Evolutionary conservation across 2,888 invertebrate genomes (phyloP), one percentile per base, ranked within the genome.

Genomic region (Adelphocoris suturalis): DNA sequence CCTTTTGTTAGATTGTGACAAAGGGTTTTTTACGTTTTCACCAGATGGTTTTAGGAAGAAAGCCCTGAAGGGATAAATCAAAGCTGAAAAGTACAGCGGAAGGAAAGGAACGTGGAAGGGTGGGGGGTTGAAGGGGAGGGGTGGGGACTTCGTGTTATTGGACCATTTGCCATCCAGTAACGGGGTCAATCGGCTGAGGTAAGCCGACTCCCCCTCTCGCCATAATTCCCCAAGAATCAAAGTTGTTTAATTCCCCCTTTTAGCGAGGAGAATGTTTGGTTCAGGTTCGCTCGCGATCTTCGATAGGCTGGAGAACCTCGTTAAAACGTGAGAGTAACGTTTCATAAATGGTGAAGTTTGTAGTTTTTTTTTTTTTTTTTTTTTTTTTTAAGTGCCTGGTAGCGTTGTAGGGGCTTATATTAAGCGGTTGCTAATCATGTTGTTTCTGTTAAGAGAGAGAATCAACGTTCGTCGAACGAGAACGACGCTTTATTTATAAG

Each of bases 21-120:
- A 61, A 61, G 78, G 46, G 27, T 78, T 78, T 78, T 78, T 78
- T 78, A 28, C 78, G 78, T 46, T 78, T 78, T 78, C 28, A 28
- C 46, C 78, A 78, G 78, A 78, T 78, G 37, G 78, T 46, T 78
- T 78, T 16, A 14, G n/a, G 61, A 61, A 61, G 61, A 61, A 61
- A 78, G 78, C 28, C 37, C 28, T 16, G 28, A 46, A 28, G 78
- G 78, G 78, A 78, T 78, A 78, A 78, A 78, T 78, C 28, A 78
- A 46, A 46, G 78, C 78, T 78, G 28, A 46, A 75, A 78, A 78
- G 61, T 61, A 61, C 61, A 19, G 9, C 61, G 61, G 52, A 52
- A 52, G 61, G 16, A 61, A 61, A 19, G 61, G 19, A 19, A 16
- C 14, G 16, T 11, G n/a, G 61, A 19, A 4, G 3, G 61, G 61